Percentiles rank a stretch among this genome's conserved stretches.
phyloP scores from a whole-genome alignment of 2,888 invertebrate species.

The Girardia tigrina region DNA sequence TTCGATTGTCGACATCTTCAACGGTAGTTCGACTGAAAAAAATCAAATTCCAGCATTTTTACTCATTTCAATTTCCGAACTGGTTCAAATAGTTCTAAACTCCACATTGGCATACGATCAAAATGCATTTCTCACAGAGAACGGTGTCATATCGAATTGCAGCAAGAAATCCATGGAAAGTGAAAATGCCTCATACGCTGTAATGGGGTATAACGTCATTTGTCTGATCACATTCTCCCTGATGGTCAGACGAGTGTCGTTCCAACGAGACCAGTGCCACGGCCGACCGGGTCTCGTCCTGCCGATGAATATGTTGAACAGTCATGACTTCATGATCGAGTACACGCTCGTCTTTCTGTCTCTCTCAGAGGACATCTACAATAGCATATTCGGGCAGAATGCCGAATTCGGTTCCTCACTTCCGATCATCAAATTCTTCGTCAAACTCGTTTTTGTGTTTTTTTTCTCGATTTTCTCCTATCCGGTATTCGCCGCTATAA shows the following conservation, averaged over 20 bases:
- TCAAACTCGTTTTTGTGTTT: not conserved
- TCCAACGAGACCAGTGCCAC: not conserved
- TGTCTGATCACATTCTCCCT: not conserved
- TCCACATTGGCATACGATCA: not conserved
- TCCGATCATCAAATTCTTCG: not conserved
- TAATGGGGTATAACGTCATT: not conserved
- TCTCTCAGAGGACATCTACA: not conserved
- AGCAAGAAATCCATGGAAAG: not conserved
- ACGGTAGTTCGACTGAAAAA: too few species aligned
- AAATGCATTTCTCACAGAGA: not conserved
- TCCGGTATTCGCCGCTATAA: not conserved
- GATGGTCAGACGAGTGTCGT: not conserved
- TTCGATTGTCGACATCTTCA: too few species aligned
- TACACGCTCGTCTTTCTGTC: not conserved
- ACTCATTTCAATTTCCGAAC: not conserved
- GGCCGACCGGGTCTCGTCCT: not conserved
- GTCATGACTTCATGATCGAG: not conserved
- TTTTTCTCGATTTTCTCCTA: not conserved
- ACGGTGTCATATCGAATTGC: not conserved
- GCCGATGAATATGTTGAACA: slow-evolving; percentile 18
- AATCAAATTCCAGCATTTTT: not conserved
- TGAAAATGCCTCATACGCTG: not conserved
- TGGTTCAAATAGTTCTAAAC: not conserved
- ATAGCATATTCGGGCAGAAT: not conserved
- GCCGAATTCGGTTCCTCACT: not conserved